These are phyloP conservation scores for Drosophila equinoxialis DNA, from an alignment of 1,140 invertebrate genomes.

Conservation along the genomic window DNA sequence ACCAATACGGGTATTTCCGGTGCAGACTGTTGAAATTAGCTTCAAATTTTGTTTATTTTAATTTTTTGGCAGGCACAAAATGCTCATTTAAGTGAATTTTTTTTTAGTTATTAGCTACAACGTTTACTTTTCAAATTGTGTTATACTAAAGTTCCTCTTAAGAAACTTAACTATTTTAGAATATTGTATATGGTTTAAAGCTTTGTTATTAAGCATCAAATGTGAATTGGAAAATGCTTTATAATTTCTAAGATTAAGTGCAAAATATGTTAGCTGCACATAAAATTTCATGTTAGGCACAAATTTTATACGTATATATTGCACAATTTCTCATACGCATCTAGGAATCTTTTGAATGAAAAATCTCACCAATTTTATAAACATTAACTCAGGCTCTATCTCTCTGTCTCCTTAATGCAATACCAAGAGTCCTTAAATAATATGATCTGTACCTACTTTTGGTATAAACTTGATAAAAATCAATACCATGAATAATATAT, in stretches of 20 bases:
- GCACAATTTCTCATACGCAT: not conserved
- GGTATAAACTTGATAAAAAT: not conserved
- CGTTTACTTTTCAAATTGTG: constrained; percentile 46
- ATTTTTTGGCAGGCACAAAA: constrained; percentile 29
- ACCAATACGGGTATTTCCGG: constrained; percentile 66
- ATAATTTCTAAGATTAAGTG: constrained; percentile 9
- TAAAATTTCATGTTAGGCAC: not conserved
- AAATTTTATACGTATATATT: constrained; percentile 1
- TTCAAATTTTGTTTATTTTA: too few species aligned
- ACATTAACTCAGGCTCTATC: constrained; percentile 55
- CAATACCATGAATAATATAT: constrained; percentile 1
- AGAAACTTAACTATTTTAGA: constrained; percentile 56
- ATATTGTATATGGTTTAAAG: constrained; percentile 53
- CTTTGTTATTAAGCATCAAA: constrained; percentile 45
- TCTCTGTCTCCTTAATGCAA: not conserved
- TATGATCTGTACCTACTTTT: not conserved
- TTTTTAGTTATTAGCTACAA: constrained; percentile 18
- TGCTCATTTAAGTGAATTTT: constrained; percentile 33
- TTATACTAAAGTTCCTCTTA: constrained; percentile 63
- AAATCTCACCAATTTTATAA: constrained; percentile 38
- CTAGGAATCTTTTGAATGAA: not conserved
- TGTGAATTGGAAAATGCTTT: constrained; percentile 31
- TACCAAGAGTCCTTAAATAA: constrained; percentile 8
- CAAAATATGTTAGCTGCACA: not conserved
- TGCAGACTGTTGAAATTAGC: constrained; percentile 49